Evolutionary conservation across 2,797 vertebrate species (phyloP), one percentile per base, ranked within the genome.

Genomic region (Enteromius radiatus): DNA sequence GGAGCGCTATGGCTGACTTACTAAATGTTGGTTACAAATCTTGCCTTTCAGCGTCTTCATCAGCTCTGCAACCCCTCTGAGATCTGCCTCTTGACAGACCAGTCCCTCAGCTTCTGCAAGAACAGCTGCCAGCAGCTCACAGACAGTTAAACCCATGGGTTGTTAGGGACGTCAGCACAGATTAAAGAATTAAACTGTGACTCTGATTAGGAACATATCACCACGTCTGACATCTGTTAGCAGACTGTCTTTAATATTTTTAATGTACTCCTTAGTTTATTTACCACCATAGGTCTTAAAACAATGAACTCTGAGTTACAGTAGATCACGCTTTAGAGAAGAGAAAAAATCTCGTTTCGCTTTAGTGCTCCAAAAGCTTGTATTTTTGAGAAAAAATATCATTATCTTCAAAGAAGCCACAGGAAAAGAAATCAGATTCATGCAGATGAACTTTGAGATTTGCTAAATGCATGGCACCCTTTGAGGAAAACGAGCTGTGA

Each of bases 1-100:
- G 78, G 84, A 83, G 67, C 23, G 75, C 86, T 83, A 84, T 54
- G 75, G 86, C 86, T 86, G 83, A 87, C 90, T 91, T 85, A 88
- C 83, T 89, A 85, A 85, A 90, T 38, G n/a, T 84, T 85, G 87
- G 81, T 88, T 87, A 88, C 86, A 89, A 89, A 92, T 90, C 89
- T 86, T 82, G 83, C 73, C 88, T 90, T 90, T 91, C 86, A 90
- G 84, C 87, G 82, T 26, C 69, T 54, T 63, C 77, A 69, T 83
- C 43, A 64, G n/a, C 73, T 70, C 78, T 8, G 49, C 65, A 45
- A 76, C 73, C 65, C 65, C 28, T 69, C 36, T 38, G 45, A 45
- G 59, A 45, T 80, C 26, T 49, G 54, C 3, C 21, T 14, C 14
- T 63, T 8, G 1, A 61, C 41, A 47, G 26, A 56, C n/a, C 21